Conservation (phyloP, 2,888 invertebrate species). For the Caenorhabditis macrosperma region DNA sequence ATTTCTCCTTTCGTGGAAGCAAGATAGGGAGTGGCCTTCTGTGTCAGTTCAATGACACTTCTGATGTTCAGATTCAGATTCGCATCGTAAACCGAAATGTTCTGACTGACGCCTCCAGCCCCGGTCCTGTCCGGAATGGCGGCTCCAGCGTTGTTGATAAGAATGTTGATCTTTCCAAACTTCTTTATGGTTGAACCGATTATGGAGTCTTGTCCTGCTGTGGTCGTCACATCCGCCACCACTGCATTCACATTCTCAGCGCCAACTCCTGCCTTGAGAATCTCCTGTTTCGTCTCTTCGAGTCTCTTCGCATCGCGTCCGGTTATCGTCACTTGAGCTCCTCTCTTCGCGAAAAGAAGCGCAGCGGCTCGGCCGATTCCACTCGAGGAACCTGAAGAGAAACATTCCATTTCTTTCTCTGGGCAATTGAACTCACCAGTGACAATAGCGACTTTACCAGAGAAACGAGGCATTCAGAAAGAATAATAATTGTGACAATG, state of each 20-base stretch:
- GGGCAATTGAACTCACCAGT: background rate
- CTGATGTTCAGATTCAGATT: conserved; percentile 9
- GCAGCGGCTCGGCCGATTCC: conserved; percentile 3
- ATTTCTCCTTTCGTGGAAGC: conserved; percentile 52
- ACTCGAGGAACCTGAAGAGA: conserved; percentile 1
- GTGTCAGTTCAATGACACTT: conserved; percentile 40
- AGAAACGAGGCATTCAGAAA: background rate
- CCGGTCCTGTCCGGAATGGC: background rate
- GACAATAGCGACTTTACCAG: background rate
- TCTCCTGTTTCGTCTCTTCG: background rate
- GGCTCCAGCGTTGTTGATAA: conserved; percentile 22
- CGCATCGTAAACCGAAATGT: background rate
- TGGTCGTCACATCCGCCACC: conserved; percentile 5
- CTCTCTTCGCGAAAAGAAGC: background rate
- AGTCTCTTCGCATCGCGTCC: conserved; percentile 1
- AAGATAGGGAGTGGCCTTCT: conserved; percentile 53
- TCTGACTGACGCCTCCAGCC: background rate
- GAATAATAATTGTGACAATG: too few species aligned
- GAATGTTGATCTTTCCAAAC: conserved; percentile 21
- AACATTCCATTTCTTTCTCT: background rate
- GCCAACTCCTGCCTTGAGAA: background rate
- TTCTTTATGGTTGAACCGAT: background rate
- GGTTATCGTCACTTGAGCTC: conserved; percentile 7
- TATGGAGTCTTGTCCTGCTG: background rate
- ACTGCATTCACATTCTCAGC: conserved; percentile 1